phyloP scores from a whole-genome alignment of 2,113 vertebrate genomes.

The Paradisaea rubra region DNA sequence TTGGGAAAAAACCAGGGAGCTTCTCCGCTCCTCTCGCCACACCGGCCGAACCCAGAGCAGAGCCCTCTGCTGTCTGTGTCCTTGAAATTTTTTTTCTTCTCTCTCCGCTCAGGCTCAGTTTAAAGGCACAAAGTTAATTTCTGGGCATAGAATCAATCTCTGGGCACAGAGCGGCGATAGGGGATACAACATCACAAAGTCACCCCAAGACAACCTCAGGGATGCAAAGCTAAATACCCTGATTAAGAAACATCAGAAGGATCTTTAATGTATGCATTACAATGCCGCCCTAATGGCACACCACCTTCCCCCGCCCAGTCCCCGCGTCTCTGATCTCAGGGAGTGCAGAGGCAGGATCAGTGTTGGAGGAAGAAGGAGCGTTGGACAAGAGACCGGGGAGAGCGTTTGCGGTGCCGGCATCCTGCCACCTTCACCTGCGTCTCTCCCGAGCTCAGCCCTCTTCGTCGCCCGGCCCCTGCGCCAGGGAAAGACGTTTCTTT shows the following conservation, averaged over 20 bases:
- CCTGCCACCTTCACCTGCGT: neutral
- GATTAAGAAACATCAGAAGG: neutral
- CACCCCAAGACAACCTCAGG: neutral
- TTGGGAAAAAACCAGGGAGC: too few species aligned
- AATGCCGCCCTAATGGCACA: neutral
- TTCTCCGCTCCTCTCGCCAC: too few species aligned
- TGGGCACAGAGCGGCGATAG: too few species aligned
- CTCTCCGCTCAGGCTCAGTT: too few species aligned
- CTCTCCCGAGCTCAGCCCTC: neutral
- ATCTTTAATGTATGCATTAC: neutral
- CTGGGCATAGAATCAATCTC: too few species aligned
- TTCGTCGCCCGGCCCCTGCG: neutral
- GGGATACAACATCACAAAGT: too few species aligned
- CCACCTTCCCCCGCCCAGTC: neutral
- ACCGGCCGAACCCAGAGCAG: too few species aligned
- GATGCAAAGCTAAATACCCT: neutral
- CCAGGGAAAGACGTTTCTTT: neutral
- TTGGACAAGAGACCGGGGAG: neutral
- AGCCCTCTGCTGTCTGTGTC: too few species aligned
- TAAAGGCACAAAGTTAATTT: too few species aligned
- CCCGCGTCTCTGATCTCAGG: neutral
- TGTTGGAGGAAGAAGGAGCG: neutral
- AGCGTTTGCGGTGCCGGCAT: neutral
- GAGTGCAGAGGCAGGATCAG: neutral
- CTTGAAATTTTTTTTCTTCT: too few species aligned